A percentile compares a stretch with the other conserved stretches of the same genome.
Conservation (phyloP, 2,113 vertebrate genomes). For the Gnathonemus longibarbis region DNA sequence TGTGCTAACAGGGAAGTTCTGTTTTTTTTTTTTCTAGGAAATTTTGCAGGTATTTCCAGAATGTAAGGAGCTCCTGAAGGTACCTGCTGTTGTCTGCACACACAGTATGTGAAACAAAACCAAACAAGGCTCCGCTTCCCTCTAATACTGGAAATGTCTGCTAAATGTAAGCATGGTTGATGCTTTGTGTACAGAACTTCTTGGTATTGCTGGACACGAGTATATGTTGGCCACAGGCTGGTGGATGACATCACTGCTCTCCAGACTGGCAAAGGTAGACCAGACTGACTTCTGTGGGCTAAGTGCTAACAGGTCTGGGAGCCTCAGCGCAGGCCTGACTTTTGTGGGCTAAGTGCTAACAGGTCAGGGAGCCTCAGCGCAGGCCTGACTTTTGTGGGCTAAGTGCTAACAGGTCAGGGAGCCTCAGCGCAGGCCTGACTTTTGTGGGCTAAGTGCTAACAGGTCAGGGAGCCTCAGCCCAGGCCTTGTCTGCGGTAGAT, state of each 20-base stretch:
- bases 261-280: not conserved
- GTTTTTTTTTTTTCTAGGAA: not conserved
- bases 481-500: not conserved
- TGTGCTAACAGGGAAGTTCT: not conserved
- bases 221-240: not conserved
- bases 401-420: not conserved
- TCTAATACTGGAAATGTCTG: not conserved
- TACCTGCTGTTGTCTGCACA: not conserved
- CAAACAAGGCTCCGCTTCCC: not conserved
- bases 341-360: not conserved
- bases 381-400: not conserved
- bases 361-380: not conserved
- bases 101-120: not conserved
- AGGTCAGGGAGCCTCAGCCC: not conserved
- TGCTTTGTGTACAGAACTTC: not conserved
- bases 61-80: not conserved
- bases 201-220: not conserved
- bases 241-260: not conserved
- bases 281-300: not conserved
- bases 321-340: not conserved
- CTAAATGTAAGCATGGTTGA: not conserved
- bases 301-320: not conserved
- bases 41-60: not conserved
- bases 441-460: not conserved
- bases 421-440: not conserved